Evolutionary conservation across 2,888 invertebrate species (phyloP).

Genomic region (Drosophila pseudotakahashii): DNA sequence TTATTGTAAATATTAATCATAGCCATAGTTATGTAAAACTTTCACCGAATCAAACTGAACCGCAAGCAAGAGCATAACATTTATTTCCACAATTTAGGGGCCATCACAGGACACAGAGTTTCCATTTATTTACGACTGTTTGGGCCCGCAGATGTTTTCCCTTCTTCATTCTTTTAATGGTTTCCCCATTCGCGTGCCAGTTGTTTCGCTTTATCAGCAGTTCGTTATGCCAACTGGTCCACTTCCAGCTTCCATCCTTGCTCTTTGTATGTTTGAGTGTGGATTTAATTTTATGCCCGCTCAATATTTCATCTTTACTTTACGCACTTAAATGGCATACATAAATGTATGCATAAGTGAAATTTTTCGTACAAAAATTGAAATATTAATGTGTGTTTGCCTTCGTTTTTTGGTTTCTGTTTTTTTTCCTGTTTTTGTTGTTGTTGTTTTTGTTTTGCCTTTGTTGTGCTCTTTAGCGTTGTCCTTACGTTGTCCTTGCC

Average conservation of each 20-base stretch:
- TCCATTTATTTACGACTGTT: slow-evolving; percentile 71
- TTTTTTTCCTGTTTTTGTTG: slow-evolving; percentile 8
- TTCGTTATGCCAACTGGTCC: slow-evolving; percentile 57
- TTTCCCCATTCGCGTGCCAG: slow-evolving; percentile 52
- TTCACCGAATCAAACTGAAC: not conserved
- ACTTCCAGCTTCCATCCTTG: slow-evolving; percentile 6
- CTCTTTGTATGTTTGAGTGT: slow-evolving; percentile 46
- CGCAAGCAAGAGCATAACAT: slow-evolving; percentile 16
- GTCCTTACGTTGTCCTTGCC: slow-evolving; percentile 74
- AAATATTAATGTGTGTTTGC: slow-evolving; percentile 70
- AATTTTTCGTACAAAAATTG: slow-evolving; percentile 67
- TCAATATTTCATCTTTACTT: slow-evolving; percentile 68
- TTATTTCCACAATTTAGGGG: slow-evolving; percentile 34
- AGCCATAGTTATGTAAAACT: no score
- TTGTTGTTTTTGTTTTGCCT: slow-evolving; percentile 19
- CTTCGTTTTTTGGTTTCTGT: slow-evolving; percentile 1
- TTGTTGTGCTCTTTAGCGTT: slow-evolving; percentile 57
- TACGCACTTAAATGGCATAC: slow-evolving; percentile 29
- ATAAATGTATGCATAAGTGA: slow-evolving; percentile 50
- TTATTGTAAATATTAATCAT: no score
- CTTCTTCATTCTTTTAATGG: slow-evolving; percentile 13
- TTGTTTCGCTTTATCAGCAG: slow-evolving; percentile 74
- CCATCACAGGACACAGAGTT: slow-evolving; percentile 20
- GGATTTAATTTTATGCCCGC: slow-evolving; percentile 74
- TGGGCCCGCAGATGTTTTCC: slow-evolving; percentile 59